Evolutionary conservation across 1,140 invertebrate genomes (phyloP).

Genomic region (Leucophenga varia): DNA sequence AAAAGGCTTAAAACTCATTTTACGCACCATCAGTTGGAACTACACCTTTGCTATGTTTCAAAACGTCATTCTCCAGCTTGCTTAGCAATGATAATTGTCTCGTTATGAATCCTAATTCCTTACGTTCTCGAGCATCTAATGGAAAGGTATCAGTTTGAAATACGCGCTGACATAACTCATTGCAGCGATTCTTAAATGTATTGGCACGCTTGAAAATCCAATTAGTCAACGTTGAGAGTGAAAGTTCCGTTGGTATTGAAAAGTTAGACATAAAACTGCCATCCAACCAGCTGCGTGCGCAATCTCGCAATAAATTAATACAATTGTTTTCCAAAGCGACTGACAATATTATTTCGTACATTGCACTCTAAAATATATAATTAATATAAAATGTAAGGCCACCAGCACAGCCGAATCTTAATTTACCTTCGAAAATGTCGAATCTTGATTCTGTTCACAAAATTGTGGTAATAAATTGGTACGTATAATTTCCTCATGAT

Average conservation of each 20-base stretch:
- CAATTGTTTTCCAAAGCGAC: constrained; percentile 77
- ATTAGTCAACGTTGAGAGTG: constrained; percentile 68
- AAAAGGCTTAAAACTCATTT: too few species aligned
- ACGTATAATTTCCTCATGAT: constrained; percentile 62
- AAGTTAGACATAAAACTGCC: constrained; percentile 62
- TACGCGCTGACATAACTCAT: constrained; percentile 65
- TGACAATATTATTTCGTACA: constrained; percentile 74
- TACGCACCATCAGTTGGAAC: too few species aligned
- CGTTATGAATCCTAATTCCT: constrained; percentile 60
- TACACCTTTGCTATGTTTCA: too few species aligned
- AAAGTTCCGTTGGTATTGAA: constrained; percentile 63
- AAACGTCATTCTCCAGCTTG: constrained; percentile 56
- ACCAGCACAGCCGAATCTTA: too few species aligned
- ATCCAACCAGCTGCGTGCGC: constrained; percentile 70
- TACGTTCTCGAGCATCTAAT: constrained; percentile 64
- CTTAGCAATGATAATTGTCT: constrained; percentile 64
- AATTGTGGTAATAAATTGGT: constrained; percentile 69
- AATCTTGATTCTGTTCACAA: constrained; percentile 45
- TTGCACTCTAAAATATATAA: constrained; percentile 62
- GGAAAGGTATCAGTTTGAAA: constrained; percentile 68
- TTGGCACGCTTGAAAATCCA: constrained; percentile 77
- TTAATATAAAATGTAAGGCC: too few species aligned
- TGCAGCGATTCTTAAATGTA: constrained; percentile 69
- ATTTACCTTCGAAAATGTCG: constrained; percentile 37
- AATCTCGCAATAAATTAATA: constrained; percentile 69